These are phyloP conservation scores for Tigriopus japonicus DNA, from an alignment of 1,140 invertebrate genomes.

Conservation along the genomic window DNA sequence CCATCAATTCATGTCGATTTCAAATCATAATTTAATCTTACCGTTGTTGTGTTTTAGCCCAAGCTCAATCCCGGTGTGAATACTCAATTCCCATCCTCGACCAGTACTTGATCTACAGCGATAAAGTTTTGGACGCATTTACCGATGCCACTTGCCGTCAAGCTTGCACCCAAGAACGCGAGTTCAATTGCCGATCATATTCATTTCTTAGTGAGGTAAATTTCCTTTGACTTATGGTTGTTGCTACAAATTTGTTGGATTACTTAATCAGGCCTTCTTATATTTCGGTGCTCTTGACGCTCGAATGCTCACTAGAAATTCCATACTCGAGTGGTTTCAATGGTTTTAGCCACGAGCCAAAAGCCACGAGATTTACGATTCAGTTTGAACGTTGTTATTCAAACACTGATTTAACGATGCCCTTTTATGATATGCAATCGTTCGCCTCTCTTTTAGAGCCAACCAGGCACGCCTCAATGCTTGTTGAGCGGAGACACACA, in stretches of 20 bases:
- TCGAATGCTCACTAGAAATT: too few relatives aligned
- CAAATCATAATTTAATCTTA: not conserved
- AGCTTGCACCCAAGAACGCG: conserved; percentile 26
- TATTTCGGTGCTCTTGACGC: too few relatives aligned
- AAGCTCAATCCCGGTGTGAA: conserved; percentile 24
- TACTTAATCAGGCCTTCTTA: too few relatives aligned
- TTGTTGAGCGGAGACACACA: conserved; percentile 27
- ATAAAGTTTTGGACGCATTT: conserved; percentile 26
- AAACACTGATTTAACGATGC: too few relatives aligned
- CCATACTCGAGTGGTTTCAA: too few relatives aligned
- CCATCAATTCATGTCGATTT: not conserved
- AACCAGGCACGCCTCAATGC: conserved; percentile 21
- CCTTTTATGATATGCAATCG: not conserved
- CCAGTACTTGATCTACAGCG: conserved; percentile 27
- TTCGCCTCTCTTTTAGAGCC: conserved; percentile 8
- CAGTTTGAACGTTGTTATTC: too few relatives aligned
- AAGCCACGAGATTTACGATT: too few relatives aligned
- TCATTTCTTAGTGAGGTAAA: conserved; percentile 24
- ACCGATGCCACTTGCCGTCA: conserved; percentile 28
- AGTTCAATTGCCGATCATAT: conserved; percentile 32
- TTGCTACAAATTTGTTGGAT: too few relatives aligned
- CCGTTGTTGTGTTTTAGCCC: conserved; percentile 11
- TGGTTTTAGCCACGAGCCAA: too few relatives aligned
- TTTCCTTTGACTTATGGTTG: not conserved
- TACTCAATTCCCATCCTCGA: conserved; percentile 25